Percentiles rank a stretch among this genome's conserved stretches.
Conservation (phyloP, 2,113 vertebrate species). For the Phrynosoma platyrhinos region DNA sequence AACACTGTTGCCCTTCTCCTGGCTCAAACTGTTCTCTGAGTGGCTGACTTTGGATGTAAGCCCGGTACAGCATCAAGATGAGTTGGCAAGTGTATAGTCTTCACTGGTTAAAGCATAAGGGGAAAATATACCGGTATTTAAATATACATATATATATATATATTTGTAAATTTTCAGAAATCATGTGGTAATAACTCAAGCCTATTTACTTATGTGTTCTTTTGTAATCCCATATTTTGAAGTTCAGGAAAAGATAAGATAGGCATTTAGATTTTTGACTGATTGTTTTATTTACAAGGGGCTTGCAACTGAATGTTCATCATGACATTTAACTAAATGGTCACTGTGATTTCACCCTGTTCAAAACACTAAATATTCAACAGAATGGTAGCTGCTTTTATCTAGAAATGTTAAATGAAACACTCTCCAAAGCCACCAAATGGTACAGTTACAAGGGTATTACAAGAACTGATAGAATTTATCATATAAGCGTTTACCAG, state of each 20-base stretch:
- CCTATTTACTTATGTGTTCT: constrained; percentile 17
- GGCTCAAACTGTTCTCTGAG: constrained; percentile 1
- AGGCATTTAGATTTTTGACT: constrained; percentile 6
- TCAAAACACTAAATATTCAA: not conserved
- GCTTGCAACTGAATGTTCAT: constrained; percentile 1
- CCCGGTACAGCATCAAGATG: not conserved
- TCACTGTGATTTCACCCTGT: constrained; percentile 35
- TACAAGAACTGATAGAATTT: not conserved
- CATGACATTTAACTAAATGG: not conserved
- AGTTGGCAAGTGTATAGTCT: constrained; percentile 19
- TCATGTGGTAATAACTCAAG: not conserved
- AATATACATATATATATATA: not conserved
- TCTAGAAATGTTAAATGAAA: too few species aligned
- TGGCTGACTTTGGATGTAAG: not conserved
- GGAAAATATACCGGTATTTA: not conserved
- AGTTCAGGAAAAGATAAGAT: constrained; percentile 11
- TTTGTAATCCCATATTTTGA: constrained; percentile 30
- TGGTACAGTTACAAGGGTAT: not conserved
- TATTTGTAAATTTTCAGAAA: not conserved
- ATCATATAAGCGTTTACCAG: not conserved
- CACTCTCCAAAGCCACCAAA: not conserved
- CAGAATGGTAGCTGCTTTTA: not conserved
- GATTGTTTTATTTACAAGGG: too few species aligned
- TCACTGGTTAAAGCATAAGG: not conserved
- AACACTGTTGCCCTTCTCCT: not conserved